A percentile compares a stretch with the other conserved stretches of the same genome.
These are phyloP conservation scores for Atherinosoma microstoma DNA, from an alignment of 2,797 vertebrate species.

Conservation along the genomic window DNA sequence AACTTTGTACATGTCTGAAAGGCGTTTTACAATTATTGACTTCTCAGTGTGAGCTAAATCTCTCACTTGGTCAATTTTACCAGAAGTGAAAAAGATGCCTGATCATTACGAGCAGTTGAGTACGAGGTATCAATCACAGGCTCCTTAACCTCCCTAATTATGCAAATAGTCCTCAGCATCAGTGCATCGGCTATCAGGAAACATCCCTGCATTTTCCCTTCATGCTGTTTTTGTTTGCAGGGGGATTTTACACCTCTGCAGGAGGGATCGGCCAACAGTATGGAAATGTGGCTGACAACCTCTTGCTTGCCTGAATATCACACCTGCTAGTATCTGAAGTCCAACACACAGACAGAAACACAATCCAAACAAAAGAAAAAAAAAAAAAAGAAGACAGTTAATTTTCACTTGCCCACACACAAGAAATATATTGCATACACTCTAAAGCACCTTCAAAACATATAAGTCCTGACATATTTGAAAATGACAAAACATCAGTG, in stretches of 20 bases:
- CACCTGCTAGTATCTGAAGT: constrained; percentile 47
- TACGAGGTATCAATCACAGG: not conserved
- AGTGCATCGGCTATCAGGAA: not conserved
- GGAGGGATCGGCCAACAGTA: constrained; percentile 30
- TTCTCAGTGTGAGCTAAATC: not conserved
- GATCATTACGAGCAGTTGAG: not conserved
- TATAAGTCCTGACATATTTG: constrained; percentile 46
- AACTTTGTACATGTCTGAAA: not conserved
- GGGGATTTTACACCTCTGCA: constrained; percentile 50
- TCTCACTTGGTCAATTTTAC: not conserved
- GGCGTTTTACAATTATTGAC: not conserved
- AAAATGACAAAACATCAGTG: constrained; percentile 51
- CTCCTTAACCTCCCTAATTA: not conserved
- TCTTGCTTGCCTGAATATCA: constrained; percentile 49
- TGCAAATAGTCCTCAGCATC: not conserved
- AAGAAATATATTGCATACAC: constrained; percentile 29
- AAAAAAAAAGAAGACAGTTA: constrained; percentile 29
- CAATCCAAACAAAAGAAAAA: not conserved
- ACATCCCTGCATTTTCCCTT: constrained; percentile 4
- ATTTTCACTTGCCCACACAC: constrained; percentile 66
- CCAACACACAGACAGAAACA: constrained; percentile 15
- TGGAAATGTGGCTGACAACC: constrained; percentile 47
- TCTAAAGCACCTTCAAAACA: constrained; percentile 38
- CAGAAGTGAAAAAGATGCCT: not conserved
- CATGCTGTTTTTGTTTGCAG: constrained; percentile 18